Evolutionary conservation across 2,113 vertebrate genomes (phyloP).

Genomic region (Electrona antarctica): DNA sequence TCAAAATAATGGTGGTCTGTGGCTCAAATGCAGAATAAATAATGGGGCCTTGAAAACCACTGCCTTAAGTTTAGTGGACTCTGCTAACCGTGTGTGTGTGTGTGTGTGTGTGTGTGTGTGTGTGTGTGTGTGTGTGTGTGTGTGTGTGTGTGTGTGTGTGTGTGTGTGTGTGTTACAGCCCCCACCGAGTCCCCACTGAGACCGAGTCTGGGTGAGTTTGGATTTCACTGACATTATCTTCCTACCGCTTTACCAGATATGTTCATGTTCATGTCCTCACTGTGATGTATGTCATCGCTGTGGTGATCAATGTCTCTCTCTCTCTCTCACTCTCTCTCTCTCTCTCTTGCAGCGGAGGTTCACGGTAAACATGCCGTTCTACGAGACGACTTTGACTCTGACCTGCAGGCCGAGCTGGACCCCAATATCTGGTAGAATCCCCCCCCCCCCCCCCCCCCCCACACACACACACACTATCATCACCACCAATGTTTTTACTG

Average conservation of each 20-base stretch:
- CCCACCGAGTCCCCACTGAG: conserved; percentile 90
- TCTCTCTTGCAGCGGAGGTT: conserved; percentile 86
- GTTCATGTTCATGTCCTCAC: neutral
- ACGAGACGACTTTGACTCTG: conserved; percentile 96
- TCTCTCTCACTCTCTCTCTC: too few species aligned
- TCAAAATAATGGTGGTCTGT: too few species aligned
- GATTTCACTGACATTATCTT: neutral
- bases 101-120: neutral
- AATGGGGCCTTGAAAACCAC: too few species aligned
- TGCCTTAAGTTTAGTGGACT: too few species aligned
- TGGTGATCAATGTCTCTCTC: too few species aligned
- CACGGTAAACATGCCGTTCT: conserved; percentile 91
- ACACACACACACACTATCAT: too few species aligned
- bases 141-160: neutral
- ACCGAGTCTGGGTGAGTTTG: conserved; percentile 87
- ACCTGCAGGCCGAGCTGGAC: conserved; percentile 87
- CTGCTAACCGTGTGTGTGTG: neutral
- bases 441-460: too few species aligned
- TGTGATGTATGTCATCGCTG: too few species aligned
- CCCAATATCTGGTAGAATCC: conserved; percentile 87
- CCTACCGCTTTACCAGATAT: neutral
- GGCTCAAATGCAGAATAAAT: too few species aligned
- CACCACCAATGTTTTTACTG: too few species aligned
- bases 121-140: neutral
- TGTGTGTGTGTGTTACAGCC: conserved; percentile 77